Base-by-base conservation (phyloP, 2,113 vertebrate genomes). In the Larimichthys polyactis region DNA sequence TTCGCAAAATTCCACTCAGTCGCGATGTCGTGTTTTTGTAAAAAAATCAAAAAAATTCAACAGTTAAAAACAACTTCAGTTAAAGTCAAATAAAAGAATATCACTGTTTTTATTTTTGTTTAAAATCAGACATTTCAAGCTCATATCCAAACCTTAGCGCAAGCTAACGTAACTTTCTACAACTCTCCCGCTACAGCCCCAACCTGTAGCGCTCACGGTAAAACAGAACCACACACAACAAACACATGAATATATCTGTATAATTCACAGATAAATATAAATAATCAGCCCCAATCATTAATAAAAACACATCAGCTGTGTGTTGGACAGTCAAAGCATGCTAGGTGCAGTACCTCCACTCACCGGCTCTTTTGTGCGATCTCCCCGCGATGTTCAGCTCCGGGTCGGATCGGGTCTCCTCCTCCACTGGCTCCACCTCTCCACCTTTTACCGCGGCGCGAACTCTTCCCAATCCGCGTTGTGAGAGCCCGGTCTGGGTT, bases 271-370 rank as follows among this genome's bases (percentile, higher is more conserved):
- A 0, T 0, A 78, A 24, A 44, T 20, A 44, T 19, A 71, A 75
- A 46, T 36, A 7, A 71, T 43, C 4, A 63, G 11, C 19, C 11
- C 7, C 19, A 22, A 5, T 4, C 51, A 2, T 8, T 29, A 29
- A 57, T 51, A 0, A 8, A 72, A 46, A 12, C 4, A 54, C 11
- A 27, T 11, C 2, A 2, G 22, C 2, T 10, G 1, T 36, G 32
- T 36, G 32, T 36, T 6, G 4, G 29, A 9, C 29, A 12, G 5
- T 36, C 2, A 46, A 6, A 55, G 16, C 82, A 89, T 79, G 88
- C 90, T 90, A 91, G 64, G 67, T 91, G 90, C 87, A 91, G 9
- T 91, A 89, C 87, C 86, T 10, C 6, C 20, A 93, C 92, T 92
- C 87, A 92, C 93, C 92, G 52, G 32, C 19, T 76, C 16, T 32